phyloP scores from a whole-genome alignment of 2,888 invertebrate species.

The Apamea epomidion region DNA sequence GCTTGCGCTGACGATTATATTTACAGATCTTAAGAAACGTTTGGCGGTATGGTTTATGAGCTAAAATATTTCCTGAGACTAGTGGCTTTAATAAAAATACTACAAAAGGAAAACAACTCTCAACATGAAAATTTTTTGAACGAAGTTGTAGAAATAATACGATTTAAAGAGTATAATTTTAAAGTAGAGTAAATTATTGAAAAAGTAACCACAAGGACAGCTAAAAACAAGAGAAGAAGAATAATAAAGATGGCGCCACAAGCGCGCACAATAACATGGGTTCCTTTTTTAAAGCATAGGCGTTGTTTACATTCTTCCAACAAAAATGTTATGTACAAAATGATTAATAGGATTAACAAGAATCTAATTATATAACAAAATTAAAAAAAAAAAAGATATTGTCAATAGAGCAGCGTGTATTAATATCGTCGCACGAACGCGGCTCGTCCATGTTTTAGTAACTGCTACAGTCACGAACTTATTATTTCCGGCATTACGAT shows the following conservation, averaged over 20 bases:
- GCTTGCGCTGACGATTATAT: background rate
- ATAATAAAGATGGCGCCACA: too few species aligned
- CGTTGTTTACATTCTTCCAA: too few species aligned
- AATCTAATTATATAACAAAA: conserved; percentile 17
- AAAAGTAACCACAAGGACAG: too few species aligned
- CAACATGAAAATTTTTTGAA: background rate
- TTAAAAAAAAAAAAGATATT: background rate
- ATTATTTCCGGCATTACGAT: conserved; percentile 39
- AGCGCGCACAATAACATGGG: too few species aligned
- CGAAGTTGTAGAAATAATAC: too few species aligned
- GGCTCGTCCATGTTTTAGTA: conserved; percentile 40
- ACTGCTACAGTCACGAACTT: conserved; percentile 54
- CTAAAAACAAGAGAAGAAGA: too few species aligned
- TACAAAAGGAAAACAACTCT: background rate
- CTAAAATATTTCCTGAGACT: background rate
- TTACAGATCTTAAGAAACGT: background rate
- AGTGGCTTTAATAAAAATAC: background rate
- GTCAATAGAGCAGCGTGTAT: conserved; percentile 13
- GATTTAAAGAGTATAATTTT: too few species aligned
- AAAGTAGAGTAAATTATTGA: too few species aligned
- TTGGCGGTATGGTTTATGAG: background rate
- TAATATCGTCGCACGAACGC: conserved; percentile 11
- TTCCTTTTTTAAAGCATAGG: too few species aligned
- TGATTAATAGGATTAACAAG: background rate
- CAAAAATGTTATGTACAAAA: background rate